Evolutionary conservation across 2,113 vertebrate species (phyloP).

Genomic region (Pollimyrus isidori): DNA sequence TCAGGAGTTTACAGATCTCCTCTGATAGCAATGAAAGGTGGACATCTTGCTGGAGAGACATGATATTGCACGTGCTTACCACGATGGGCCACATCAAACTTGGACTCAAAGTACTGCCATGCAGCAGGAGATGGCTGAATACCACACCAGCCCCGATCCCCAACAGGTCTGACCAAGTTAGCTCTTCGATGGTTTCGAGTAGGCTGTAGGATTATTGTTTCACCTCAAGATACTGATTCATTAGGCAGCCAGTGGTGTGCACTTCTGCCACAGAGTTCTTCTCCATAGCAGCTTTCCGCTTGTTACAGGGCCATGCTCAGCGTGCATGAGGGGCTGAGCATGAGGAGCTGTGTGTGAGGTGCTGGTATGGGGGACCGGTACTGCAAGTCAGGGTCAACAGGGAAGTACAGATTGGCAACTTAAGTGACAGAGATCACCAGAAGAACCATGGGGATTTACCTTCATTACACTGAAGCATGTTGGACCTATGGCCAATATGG

Average conservation of each 20-base stretch:
- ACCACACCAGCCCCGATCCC: no score
- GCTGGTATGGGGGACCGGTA: not conserved
- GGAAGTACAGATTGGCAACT: not conserved
- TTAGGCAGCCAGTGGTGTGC: not conserved
- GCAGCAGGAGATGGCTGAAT: no score
- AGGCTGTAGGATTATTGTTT: not conserved
- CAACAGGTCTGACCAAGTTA: no score
- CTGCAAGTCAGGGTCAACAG: not conserved
- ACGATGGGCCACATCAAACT: not conserved
- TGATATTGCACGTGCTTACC: no score
- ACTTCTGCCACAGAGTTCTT: not conserved
- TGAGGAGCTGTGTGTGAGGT: not conserved
- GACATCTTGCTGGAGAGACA: no score
- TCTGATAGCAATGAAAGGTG: no score
- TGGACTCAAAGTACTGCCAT: not conserved
- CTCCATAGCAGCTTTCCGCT: not conserved
- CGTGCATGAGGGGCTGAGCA: not conserved
- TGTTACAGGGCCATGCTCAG: not conserved
- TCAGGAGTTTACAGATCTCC: no score
- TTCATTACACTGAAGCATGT: not conserved
- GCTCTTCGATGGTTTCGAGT: not conserved
- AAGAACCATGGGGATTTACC: not conserved
- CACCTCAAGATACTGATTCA: not conserved
- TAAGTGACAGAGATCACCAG: not conserved
- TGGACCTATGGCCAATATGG: not conserved